phyloP scores from a whole-genome alignment of 2,797 vertebrate species.

The Myotis findleyi region DNA sequence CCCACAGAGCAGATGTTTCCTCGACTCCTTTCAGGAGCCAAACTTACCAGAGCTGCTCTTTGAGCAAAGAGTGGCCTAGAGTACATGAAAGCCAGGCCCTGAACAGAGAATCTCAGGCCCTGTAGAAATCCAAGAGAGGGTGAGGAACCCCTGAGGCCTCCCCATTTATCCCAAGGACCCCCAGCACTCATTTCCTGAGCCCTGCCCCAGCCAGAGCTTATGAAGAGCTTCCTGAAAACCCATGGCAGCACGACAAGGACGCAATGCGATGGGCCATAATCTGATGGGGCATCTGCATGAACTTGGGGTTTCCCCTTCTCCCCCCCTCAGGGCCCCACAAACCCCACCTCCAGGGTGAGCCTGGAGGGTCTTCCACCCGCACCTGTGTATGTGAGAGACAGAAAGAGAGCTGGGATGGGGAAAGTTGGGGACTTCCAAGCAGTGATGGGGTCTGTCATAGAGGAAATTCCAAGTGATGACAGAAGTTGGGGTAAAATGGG shows the following conservation, averaged over 20 bases:
- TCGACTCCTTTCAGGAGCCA: not conserved
- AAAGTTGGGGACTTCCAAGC: not conserved
- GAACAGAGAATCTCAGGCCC: not conserved
- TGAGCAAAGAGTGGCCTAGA: not conserved
- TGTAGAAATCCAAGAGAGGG: not conserved
- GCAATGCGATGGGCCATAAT: rapidly evolving
- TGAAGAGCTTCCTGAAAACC: not conserved
- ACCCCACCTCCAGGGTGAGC: not conserved
- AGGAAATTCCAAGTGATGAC: not conserved
- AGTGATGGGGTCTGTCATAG: not conserved
- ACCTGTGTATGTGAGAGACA: not conserved
- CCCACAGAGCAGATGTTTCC: not conserved
- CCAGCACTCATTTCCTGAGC: not conserved
- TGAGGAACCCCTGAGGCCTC: not conserved
- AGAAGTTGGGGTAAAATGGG: not conserved
- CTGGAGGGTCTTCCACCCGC: not conserved
- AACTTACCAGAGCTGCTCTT: not conserved
- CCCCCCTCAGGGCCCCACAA: not conserved
- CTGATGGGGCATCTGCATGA: not conserved
- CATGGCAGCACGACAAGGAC: not conserved
- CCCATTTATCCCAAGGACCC: not conserved
- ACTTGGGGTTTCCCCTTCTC: not conserved
- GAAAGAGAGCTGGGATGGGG: not conserved
- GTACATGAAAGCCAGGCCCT: not conserved
- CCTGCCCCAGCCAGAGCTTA: not conserved